phyloP scores from a whole-genome alignment of 2,888 invertebrate genomes.

The Charanyca ferruginea region DNA sequence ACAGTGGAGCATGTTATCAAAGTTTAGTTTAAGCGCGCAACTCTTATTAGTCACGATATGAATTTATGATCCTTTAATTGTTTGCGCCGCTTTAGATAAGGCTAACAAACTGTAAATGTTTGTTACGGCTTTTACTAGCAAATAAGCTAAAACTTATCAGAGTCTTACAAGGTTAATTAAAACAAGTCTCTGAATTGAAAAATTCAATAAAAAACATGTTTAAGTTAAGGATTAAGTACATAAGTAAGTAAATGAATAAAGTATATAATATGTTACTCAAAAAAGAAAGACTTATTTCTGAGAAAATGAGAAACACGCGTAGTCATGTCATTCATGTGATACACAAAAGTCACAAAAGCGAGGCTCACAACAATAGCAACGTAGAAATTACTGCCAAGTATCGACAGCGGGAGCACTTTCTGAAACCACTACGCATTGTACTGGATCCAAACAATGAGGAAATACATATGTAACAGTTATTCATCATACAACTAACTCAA shows the following conservation, averaged over 20 bases:
- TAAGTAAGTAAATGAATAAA: constrained; percentile 12
- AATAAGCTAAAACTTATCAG: constrained; percentile 30
- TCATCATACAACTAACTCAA: constrained; percentile 47
- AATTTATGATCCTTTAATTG: constrained; percentile 86
- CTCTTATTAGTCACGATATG: constrained; percentile 76
- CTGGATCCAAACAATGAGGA: constrained; percentile 71
- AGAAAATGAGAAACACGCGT: constrained; percentile 68
- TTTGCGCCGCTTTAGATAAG: constrained; percentile 85
- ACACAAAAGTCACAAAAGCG: constrained; percentile 76
- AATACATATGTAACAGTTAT: constrained; percentile 63
- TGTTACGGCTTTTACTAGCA: constrained; percentile 39
- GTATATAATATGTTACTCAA: constrained; percentile 18
- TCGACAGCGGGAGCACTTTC: constrained; percentile 76
- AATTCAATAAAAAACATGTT: constrained; percentile 2
- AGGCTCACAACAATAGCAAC: constrained; percentile 75
- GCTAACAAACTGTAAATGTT: constrained; percentile 75
- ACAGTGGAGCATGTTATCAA: constrained; percentile 61
- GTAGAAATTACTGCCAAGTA: constrained; percentile 78
- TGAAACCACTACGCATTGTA: constrained; percentile 73
- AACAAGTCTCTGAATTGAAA: neutral
- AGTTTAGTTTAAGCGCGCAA: constrained; percentile 74
- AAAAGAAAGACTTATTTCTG: constrained; percentile 40
- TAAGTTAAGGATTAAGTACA: neutral
- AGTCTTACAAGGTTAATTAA: constrained; percentile 22
- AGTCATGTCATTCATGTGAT: constrained; percentile 73